Evolutionary conservation across 1,140 invertebrate species (phyloP).

Genomic region (Polypedilum pembai): DNA sequence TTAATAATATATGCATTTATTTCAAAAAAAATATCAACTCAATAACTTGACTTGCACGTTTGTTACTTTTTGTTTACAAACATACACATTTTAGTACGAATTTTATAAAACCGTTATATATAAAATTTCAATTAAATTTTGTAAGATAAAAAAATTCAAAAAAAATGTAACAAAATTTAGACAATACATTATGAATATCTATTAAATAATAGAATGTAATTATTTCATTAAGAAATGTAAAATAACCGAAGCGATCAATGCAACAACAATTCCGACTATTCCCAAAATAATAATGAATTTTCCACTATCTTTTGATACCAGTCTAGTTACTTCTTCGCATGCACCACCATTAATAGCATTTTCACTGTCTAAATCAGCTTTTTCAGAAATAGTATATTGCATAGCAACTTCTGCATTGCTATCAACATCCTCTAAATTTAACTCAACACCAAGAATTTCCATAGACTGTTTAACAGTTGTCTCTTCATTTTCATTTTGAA

Average conservation of each 20-base stretch:
- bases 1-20: constrained; percentile 29
- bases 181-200: not conserved
- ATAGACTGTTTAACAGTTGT: constrained; percentile 3
- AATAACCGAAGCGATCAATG: constrained; percentile 37
- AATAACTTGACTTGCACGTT: not conserved
- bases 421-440: not conserved
- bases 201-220: not conserved
- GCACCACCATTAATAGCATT: not conserved
- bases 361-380: not conserved
- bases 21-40: constrained; percentile 29
- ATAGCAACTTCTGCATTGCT: not conserved
- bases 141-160: not conserved
- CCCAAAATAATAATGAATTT: constrained; percentile 32
- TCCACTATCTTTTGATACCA: not conserved
- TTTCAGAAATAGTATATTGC: not conserved
- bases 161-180: not conserved
- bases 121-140: not conserved
- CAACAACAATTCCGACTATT: constrained; percentile 37
- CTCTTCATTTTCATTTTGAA: constrained; percentile 11
- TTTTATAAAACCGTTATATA: not conserved
- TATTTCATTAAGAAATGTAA: constrained; percentile 35
- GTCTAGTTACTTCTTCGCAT: not conserved
- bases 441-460: not conserved
- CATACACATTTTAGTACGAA: not conserved
- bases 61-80: not conserved